Evolutionary conservation across 1,140 invertebrate species (phyloP).

Genomic region (Drosophila pandora): DNA sequence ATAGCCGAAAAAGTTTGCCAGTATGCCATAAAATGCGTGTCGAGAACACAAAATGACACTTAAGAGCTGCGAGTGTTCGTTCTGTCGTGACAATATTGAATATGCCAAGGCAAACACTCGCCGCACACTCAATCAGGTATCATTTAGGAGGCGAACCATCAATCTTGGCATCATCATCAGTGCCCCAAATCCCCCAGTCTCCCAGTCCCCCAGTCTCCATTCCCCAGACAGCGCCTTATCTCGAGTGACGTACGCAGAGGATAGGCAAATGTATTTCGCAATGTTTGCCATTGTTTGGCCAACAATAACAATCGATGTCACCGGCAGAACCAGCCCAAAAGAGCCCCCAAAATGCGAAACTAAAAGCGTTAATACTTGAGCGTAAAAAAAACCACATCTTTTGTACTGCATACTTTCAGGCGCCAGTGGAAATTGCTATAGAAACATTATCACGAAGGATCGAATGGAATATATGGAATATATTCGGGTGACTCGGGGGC

Average conservation of each 20-base stretch:
- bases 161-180: slow-evolving; percentile 53
- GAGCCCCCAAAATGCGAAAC: slow-evolving; percentile 37
- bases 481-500: not conserved
- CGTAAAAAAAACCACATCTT: slow-evolving; percentile 9
- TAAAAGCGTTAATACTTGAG: slow-evolving; percentile 39
- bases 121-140: slow-evolving; percentile 74
- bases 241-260: slow-evolving; percentile 59
- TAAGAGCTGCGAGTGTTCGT: slow-evolving; percentile 45
- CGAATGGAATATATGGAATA: slow-evolving; percentile 2
- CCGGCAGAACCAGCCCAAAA: slow-evolving; percentile 52
- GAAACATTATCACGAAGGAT: slow-evolving; percentile 13
- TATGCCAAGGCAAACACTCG: slow-evolving; percentile 45
- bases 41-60: slow-evolving; percentile 78
- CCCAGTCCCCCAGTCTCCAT: not conserved
- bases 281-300: slow-evolving; percentile 71
- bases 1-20: slow-evolving; percentile 57
- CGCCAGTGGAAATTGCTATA: slow-evolving; percentile 35
- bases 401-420: slow-evolving; percentile 65
- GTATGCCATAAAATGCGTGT: slow-evolving; percentile 72
- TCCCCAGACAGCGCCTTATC: slow-evolving; percentile 49
- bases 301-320: slow-evolving; percentile 81
- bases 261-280: slow-evolving; percentile 74
- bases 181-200: not conserved
- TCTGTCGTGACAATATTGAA: slow-evolving; percentile 38
- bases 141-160: slow-evolving; percentile 70